phyloP scores from a whole-genome alignment of 2,888 invertebrate species.

The Ditula angustiorana region DNA sequence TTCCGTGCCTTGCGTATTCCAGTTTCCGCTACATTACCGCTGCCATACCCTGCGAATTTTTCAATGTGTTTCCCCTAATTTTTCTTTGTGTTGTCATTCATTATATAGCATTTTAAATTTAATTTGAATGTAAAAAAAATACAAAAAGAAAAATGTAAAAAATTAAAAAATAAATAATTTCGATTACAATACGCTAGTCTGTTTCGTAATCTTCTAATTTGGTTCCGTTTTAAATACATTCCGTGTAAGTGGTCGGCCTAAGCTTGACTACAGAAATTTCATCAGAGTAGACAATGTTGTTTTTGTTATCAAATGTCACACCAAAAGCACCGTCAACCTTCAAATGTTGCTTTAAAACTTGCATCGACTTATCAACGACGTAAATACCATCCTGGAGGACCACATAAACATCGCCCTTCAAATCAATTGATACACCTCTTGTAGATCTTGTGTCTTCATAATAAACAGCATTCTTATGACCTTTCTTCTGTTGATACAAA shows the following conservation, averaged over 20 bases:
- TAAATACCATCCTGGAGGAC: slow-evolving; percentile 67
- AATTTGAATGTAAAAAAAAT: too few relatives aligned
- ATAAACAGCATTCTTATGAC: slow-evolving; percentile 57
- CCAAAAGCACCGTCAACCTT: slow-evolving; percentile 66
- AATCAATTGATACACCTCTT: slow-evolving; percentile 62
- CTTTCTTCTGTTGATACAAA: slow-evolving; percentile 63
- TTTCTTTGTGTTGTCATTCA: too few relatives aligned
- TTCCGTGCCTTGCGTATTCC: too few relatives aligned
- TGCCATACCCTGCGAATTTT: too few relatives aligned
- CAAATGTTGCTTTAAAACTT: slow-evolving; percentile 53
- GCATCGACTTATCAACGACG: slow-evolving; percentile 52
- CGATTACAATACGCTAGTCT: too few relatives aligned
- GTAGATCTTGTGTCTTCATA: slow-evolving; percentile 50
- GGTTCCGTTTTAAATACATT: not conserved
- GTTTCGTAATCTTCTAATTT: too few relatives aligned
- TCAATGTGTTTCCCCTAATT: too few relatives aligned
- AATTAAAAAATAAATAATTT: too few relatives aligned
- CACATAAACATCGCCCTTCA: slow-evolving; percentile 58
- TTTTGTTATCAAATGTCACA: slow-evolving; percentile 68
- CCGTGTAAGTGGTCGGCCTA: not conserved
- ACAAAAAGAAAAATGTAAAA: too few relatives aligned
- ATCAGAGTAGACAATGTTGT: slow-evolving; percentile 69
- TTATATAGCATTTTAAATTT: too few relatives aligned
- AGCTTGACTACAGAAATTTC: slow-evolving; percentile 40
- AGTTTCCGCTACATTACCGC: too few relatives aligned